Base-by-base conservation (phyloP, 2,113 vertebrate species). In the Ifrita kowaldi region DNA sequence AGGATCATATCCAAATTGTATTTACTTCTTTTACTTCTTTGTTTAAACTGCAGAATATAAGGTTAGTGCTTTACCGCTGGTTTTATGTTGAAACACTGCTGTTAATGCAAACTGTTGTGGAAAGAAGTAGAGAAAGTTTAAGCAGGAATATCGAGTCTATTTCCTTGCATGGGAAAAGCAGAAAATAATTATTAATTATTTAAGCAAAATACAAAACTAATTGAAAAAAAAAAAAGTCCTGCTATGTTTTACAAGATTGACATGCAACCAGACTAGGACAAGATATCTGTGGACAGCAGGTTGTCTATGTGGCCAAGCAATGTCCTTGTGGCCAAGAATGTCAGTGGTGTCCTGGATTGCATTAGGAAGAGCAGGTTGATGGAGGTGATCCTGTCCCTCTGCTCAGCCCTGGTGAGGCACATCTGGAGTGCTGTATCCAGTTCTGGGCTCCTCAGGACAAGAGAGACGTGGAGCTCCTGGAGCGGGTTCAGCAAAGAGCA, bases 281-380 rank as follows among this genome's bases (percentile, higher is more conserved):
- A 47, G 28, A 27, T 64, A 35, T 12, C 2, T 1, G 17, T 9
- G 26, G 21, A 37, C 16, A 74, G 13, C 18, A 59, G 37, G 19
- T 4, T 59, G 19, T 39, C 7, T 23, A 3, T 30, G 20, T 27
- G 69, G 28, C 11, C 22, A 63, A 27, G 28, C 30, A 59, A 20
- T 37, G 42, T 15, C 33, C 11, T 47, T 37, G 42, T 47, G 16
- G 27, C 42, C 20, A 37, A 37, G 19, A 47, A 24, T 2, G 6
- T 8, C 16, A 39, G 0, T 16, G 33, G 4, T 65, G 3, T n/a
- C 7, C 52, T 24, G 33, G 28, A 5, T 3, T 18, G 1, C 44
- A 28, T 59, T 15, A 9, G 16, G 33, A 44, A 44, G 5, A 59
- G 7, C 23, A 30, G 33, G 7, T 14, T 0, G 0, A 7, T 18